Evolutionary conservation across 2,797 vertebrate species (phyloP).

Genomic region (Tenualosa thibaudeaui): DNA sequence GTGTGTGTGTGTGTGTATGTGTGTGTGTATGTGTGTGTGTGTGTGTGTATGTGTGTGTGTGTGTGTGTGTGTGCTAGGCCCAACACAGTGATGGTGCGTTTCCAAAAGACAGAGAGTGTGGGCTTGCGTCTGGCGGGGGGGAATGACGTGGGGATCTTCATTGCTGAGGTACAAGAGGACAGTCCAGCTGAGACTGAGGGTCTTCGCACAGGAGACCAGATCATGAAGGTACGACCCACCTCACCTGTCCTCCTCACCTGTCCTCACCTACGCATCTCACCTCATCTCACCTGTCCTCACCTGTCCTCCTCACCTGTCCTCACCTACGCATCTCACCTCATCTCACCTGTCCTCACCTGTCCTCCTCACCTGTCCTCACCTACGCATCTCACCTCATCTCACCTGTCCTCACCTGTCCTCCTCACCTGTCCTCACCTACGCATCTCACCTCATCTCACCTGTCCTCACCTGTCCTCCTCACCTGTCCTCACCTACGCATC

Average conservation of each 20-base stretch:
- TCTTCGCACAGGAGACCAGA: slow-evolving; percentile 89
- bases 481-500: too few species aligned
- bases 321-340: too few species aligned
- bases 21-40: not conserved
- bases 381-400: not conserved
- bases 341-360: not conserved
- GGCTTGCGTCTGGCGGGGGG: slow-evolving; percentile 92
- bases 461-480: too few species aligned
- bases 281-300: too few species aligned
- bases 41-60: not conserved
- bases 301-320: too few species aligned
- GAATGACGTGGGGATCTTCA: slow-evolving; percentile 97
- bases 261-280: too few species aligned
- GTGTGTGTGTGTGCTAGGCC: slow-evolving; percentile 65
- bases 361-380: too few species aligned
- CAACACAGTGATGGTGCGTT: slow-evolving; percentile 90
- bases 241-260: not conserved
- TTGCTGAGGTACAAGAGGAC: slow-evolving; percentile 93
- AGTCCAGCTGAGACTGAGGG: slow-evolving; percentile 91
- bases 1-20: too few species aligned
- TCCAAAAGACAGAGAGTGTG: slow-evolving; percentile 93
- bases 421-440: too few species aligned
- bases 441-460: not conserved
- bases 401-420: too few species aligned
- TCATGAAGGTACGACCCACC: slow-evolving; percentile 83